Evolutionary conservation across 2,888 invertebrate genomes (phyloP).

Genomic region (Harmothoe impar): DNA sequence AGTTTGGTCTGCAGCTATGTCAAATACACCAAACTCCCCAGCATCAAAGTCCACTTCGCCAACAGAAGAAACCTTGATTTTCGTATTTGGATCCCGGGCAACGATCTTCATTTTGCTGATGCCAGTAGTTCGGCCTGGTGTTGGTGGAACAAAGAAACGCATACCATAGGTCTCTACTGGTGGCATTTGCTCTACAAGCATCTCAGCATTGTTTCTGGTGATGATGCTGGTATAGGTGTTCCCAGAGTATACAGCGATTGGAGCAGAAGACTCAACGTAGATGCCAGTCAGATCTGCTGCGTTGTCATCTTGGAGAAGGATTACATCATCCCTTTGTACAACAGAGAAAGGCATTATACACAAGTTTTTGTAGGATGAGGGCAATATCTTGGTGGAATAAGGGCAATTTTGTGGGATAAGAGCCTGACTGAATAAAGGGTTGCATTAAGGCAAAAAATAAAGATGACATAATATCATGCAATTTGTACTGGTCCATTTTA

Average conservation of each 20-base stretch:
- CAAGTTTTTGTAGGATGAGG: neutral
- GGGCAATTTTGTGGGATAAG: too few relatives aligned
- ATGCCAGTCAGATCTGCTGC: conserved; percentile 62
- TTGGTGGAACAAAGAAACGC: conserved; percentile 49
- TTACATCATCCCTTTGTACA: neutral
- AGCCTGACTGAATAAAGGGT: too few relatives aligned
- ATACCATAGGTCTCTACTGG: conserved; percentile 59
- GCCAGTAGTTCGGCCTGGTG: conserved; percentile 27
- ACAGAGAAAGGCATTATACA: neutral
- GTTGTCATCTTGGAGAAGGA: conserved; percentile 5
- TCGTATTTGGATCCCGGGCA: neutral
- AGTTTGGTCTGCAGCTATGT: neutral
- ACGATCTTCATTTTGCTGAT: conserved; percentile 33
- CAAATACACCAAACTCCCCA: neutral
- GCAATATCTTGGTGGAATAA: too few relatives aligned
- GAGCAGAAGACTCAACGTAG: conserved; percentile 53
- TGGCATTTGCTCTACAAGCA: conserved; percentile 65
- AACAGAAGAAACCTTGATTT: neutral
- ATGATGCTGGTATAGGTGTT: conserved; percentile 62
- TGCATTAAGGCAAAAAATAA: too few relatives aligned
- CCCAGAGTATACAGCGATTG: conserved; percentile 65
- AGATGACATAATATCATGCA: too few relatives aligned
- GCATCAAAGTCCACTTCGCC: neutral
- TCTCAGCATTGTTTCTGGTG: conserved; percentile 51
- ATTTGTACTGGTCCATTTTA: too few relatives aligned